A percentile compares a stretch with the other conserved stretches of the same genome.
phyloP scores from a whole-genome alignment of 2,888 invertebrate species.

The Himalopsyche anomala region DNA sequence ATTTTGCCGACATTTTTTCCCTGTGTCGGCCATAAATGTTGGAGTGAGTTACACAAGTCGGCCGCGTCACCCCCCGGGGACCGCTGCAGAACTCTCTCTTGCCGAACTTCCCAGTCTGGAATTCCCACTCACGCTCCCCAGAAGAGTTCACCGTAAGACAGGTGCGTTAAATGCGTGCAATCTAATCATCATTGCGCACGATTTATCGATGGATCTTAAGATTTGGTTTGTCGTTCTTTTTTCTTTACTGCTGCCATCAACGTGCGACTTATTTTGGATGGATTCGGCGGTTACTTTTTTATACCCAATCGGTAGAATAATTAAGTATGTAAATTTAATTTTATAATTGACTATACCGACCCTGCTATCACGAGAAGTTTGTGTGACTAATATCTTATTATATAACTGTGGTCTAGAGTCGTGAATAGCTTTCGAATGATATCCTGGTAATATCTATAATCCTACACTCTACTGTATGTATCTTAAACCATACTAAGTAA shows the following conservation, averaged over 20 bases:
- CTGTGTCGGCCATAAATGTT: slow-evolving; percentile 55
- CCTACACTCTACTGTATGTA: too few relatives aligned
- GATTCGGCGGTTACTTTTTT: background rate
- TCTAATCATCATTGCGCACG: background rate
- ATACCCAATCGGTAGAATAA: too few relatives aligned
- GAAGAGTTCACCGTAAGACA: slow-evolving; percentile 31
- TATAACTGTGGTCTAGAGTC: too few relatives aligned
- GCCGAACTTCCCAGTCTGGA: slow-evolving; percentile 28
- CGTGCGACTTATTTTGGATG: background rate
- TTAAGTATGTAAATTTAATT: too few relatives aligned
- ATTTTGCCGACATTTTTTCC: slow-evolving; percentile 52
- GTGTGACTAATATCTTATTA: too few relatives aligned
- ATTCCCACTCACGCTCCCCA: background rate
- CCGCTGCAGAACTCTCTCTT: slow-evolving; percentile 6
- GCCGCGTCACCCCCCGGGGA: slow-evolving; percentile 36
- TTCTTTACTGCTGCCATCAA: too few relatives aligned
- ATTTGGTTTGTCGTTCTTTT: too few relatives aligned
- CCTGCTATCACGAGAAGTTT: too few relatives aligned
- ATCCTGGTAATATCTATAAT: too few relatives aligned
- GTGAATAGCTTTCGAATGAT: too few relatives aligned
- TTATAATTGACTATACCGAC: too few relatives aligned
- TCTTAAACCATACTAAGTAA: too few relatives aligned
- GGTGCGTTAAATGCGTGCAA: background rate
- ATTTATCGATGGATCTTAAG: background rate
- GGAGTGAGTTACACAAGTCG: slow-evolving; percentile 47